Conservation (phyloP, 1,140 invertebrate genomes). For the Ephestia elutella region DNA sequence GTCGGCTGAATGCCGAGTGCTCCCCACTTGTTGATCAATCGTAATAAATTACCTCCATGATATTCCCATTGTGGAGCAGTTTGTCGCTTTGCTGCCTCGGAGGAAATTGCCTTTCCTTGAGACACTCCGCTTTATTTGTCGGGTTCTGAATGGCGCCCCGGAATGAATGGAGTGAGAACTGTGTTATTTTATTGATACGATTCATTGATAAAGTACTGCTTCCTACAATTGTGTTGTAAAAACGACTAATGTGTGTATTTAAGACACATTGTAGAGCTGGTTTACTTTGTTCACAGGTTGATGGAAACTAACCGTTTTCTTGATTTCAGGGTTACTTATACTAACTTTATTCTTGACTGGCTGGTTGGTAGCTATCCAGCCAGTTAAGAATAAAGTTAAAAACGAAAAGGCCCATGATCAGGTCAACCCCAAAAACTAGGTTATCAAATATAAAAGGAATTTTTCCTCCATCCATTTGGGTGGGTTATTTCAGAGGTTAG, state of each 20-base stretch:
- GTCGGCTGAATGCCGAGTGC: constrained; percentile 30
- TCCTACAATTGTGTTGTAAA: neutral
- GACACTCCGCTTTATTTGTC: constrained; percentile 62
- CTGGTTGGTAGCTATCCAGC: no score
- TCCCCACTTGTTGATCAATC: constrained; percentile 73
- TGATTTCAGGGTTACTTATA: no score
- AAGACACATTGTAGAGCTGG: neutral
- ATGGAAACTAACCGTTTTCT: neutral
- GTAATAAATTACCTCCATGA: constrained; percentile 72
- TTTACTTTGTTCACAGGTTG: neutral
- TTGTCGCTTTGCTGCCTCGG: constrained; percentile 68
- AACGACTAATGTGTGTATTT: neutral
- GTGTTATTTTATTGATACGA: constrained; percentile 7
- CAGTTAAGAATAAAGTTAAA: no score
- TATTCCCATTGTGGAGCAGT: constrained; percentile 70
- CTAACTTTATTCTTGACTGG: no score
- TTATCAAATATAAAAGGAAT: no score
- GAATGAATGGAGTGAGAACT: constrained; percentile 7
- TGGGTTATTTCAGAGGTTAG: no score
- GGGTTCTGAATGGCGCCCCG: constrained; percentile 27
- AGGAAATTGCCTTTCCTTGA: constrained; percentile 71
- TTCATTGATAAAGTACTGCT: neutral
- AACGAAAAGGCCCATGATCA: no score
- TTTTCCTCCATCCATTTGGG: no score
- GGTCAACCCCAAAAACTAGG: no score